phyloP scores from a whole-genome alignment of 2,888 invertebrate species.

The Drosophila robusta region DNA sequence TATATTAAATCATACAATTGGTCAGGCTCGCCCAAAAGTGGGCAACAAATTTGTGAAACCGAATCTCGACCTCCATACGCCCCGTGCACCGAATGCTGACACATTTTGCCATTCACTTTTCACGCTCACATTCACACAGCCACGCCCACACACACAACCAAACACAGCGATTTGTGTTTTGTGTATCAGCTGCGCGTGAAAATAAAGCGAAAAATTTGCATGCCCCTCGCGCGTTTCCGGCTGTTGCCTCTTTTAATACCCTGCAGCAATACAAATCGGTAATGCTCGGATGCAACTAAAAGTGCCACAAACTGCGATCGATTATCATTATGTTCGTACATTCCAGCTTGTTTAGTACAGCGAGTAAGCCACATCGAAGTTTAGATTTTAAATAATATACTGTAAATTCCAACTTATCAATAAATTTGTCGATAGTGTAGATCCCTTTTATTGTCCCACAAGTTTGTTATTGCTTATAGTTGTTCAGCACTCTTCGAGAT shows the following conservation, averaged over 20 bases:
- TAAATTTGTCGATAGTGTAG: neutral
- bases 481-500: neutral
- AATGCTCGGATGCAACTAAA: neutral
- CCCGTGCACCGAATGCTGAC: slow-evolving; percentile 51
- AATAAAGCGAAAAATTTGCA: slow-evolving; percentile 69
- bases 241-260: slow-evolving; percentile 18
- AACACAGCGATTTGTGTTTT: slow-evolving; percentile 36
- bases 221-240: slow-evolving; percentile 21
- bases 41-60: slow-evolving; percentile 53
- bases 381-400: neutral
- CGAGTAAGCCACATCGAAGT: neutral
- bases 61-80: slow-evolving; percentile 40
- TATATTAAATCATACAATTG: slow-evolving; percentile 72
- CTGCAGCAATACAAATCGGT: neutral
- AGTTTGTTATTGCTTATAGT: neutral
- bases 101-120: slow-evolving; percentile 75
- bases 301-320: too few species aligned
- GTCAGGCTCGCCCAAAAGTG: slow-evolving; percentile 55
- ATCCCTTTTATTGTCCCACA: too few species aligned
- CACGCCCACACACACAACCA: slow-evolving; percentile 12
- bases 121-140: slow-evolving; percentile 56
- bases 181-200: slow-evolving; percentile 75
- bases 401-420: neutral
- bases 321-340: neutral
- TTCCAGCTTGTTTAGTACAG: too few species aligned